These are phyloP conservation scores for Petrolisthes manimaculis DNA, from an alignment of 2,888 invertebrate genomes.

Conservation along the genomic window DNA sequence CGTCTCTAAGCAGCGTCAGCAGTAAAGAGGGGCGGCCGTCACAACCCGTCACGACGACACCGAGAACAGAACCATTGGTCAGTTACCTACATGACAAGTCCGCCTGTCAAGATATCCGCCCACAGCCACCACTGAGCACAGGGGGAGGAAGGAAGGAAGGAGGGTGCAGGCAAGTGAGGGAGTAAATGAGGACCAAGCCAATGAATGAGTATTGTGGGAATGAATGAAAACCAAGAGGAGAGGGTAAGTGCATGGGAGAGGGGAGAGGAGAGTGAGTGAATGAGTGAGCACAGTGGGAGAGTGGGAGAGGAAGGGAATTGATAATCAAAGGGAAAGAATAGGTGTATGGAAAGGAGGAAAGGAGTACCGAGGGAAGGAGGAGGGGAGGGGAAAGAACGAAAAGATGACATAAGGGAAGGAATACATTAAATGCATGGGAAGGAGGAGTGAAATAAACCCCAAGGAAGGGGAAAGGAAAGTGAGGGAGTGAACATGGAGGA, in stretches of 20 bases:
- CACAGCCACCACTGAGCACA: background rate
- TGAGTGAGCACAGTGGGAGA: background rate
- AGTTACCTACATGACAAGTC: background rate
- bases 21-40: background rate
- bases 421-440: background rate
- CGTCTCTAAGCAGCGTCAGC: slow-evolving; percentile 11
- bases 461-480: background rate
- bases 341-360: too few relatives aligned
- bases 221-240: too few relatives aligned
- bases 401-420: background rate
- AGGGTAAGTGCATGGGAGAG: background rate
- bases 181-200: background rate
- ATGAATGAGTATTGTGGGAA: too few relatives aligned
- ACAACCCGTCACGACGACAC: slow-evolving; percentile 1
- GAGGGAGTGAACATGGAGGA: background rate
- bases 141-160: background rate
- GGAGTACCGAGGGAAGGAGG: background rate
- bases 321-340: too few relatives aligned
- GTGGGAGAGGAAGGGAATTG: background rate
- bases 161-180: background rate
- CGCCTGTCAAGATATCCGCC: slow-evolving; percentile 2
- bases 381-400: background rate
- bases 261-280: background rate
- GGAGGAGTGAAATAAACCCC: background rate
- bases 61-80: background rate